Base-by-base conservation (phyloP, 2,797 vertebrate species). In the Sebastes diploproa region DNA sequence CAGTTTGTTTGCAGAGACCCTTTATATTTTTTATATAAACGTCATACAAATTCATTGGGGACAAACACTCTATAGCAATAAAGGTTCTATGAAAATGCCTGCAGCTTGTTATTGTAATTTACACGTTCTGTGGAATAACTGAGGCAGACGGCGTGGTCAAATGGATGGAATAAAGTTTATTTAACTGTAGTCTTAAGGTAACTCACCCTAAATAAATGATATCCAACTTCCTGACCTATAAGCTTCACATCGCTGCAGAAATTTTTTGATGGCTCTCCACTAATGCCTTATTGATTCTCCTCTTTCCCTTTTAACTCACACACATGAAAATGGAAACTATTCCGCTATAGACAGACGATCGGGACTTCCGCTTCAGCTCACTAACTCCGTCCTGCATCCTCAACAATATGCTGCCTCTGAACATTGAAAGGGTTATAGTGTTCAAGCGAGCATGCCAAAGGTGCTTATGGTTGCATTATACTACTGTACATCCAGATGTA, bases 231-330 rank as follows among this genome's bases (percentile, higher is more conserved):
- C 90, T 92, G 90, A 86, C 80, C 87, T 83, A 84, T 89, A 86
- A 79, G 90, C 89, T 89, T 89, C 69, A 82, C 85, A 89, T 87
- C 38, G 77, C 80, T 81, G 64, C 4, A 70, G 82, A 90, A 16
- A 62, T 88, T 86, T 90, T 91, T 89, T 92, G 89, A 95, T 93
- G 91, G 89, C 89, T 93, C 88, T 86, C 80, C 87, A 85, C 91
- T 95, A 95, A 96, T 95, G 94, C 90, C 81, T 94, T 95, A 96
- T 96, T 90, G 95, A 96, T 95, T 92, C 77, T 68, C 70, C 61
- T 88, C 85, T 88, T 95, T 94, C 92, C 93, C 89, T 94, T 94
- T 94, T 92, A 95, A 92, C 88, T 93, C 91, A 86, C 86, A 86
- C 89, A 84, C 88, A 84, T 91, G 83, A 85, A 93, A 91, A 93